Base-by-base conservation (phyloP, 2,888 invertebrate species). In the Campaea margaritaria region DNA sequence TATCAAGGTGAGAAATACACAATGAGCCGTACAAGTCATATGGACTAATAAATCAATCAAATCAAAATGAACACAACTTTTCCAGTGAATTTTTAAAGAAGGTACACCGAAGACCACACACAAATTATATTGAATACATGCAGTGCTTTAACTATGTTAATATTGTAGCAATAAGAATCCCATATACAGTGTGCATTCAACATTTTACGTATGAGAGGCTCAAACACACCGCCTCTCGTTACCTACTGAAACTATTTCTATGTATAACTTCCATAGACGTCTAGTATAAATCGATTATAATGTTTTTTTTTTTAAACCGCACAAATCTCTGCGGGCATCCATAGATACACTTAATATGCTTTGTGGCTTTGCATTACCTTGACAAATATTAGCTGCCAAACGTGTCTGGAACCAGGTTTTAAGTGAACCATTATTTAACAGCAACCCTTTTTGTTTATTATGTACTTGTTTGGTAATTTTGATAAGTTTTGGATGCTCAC, bases 71-170 rank as follows among this genome's bases (percentile, higher is more conserved):
- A 68, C 61, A 70, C 61, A 69, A 54, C 61, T 66, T 45, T 67
- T 46, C 15, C 31, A 46, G 50, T 15, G 16, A 12, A 42, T 13
- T 62, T 62, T 31, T 15, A 12, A 53, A 41, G 50, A 48, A 67
- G 58, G 67, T 61, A 70, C 69, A 74, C 69, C 67, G 82, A 87
- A 86, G 85, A 81, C 78, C 87, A 87, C 87, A 85, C 84, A 86
- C 81, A 81, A 68, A 36, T 12, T 74, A 77, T 72, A 73, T 65
- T 65, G 66, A 63, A 50, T 62, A 61, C 62, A 48, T 56, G 61
- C 60, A 65, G 53, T 64, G 64, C 62, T 53, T 39, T 62, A 5
- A 12, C 4, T 61, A 51, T 47, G 46, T 55, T 43, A 61, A 39
- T 42, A 43, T 27, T 53, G 27, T 41, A 39, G 48, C 38, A 36